These are phyloP conservation scores for Gymnodraco acuticeps DNA, from an alignment of 2,797 vertebrate species.

Conservation along the genomic window DNA sequence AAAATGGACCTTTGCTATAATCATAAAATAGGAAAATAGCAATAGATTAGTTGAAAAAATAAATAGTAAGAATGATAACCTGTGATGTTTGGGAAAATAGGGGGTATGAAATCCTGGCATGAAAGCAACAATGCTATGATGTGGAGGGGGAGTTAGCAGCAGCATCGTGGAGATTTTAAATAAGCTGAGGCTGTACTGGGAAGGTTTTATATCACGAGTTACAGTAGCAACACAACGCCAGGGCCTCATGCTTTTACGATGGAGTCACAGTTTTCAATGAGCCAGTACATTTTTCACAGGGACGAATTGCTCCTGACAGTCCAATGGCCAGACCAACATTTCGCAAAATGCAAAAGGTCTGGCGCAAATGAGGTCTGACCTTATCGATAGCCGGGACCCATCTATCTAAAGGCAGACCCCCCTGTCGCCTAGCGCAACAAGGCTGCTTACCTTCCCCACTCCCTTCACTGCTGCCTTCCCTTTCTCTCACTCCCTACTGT, in stretches of 20 bases:
- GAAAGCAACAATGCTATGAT: slow-evolving; percentile 46
- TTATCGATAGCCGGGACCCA: slow-evolving; percentile 90
- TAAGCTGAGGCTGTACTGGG: slow-evolving; percentile 17
- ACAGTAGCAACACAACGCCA: slow-evolving; percentile 57
- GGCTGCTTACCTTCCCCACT: slow-evolving; percentile 53
- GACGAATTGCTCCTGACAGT: slow-evolving; percentile 84
- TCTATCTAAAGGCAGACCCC: slow-evolving; percentile 87
- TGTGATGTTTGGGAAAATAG: slow-evolving; percentile 59
- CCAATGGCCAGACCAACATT: slow-evolving; percentile 85
- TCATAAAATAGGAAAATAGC: slow-evolving; percentile 20
- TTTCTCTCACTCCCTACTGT: slow-evolving; percentile 47
- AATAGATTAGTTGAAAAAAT: slow-evolving; percentile 30
- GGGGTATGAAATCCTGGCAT: slow-evolving; percentile 59
- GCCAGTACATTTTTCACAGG: slow-evolving; percentile 84
- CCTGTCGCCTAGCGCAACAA: slow-evolving; percentile 69
- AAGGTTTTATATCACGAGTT: slow-evolving; percentile 58
- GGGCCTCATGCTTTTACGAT: slow-evolving; percentile 63
- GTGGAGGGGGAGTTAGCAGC: slow-evolving; percentile 13
- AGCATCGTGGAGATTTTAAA: slow-evolving; percentile 50
- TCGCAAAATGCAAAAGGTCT: slow-evolving; percentile 90
- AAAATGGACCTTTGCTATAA: not conserved
- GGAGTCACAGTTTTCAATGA: slow-evolving; percentile 76
- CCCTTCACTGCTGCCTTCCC: slow-evolving; percentile 43
- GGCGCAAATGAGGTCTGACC: slow-evolving; percentile 89
- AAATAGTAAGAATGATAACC: slow-evolving; percentile 57